Percentiles rank a stretch among this genome's conserved stretches.
Conservation (phyloP, 2,797 vertebrate genomes). For the Pelodytes ibericus region DNA sequence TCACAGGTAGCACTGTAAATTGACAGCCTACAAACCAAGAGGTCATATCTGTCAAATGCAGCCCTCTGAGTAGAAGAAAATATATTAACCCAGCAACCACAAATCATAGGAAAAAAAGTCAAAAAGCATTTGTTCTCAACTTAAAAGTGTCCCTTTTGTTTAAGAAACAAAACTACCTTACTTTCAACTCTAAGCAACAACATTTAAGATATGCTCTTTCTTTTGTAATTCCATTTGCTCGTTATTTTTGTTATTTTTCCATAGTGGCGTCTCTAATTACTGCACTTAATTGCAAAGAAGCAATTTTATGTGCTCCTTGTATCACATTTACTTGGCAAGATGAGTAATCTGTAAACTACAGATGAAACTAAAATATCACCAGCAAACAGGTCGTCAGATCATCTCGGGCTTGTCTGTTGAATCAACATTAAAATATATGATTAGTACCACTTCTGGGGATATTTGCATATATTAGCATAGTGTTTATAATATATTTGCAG, state of each 20-base stretch:
- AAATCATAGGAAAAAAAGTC: too few relatives aligned
- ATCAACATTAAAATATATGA: conserved; percentile 17
- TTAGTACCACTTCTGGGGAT: background rate
- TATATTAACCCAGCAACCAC: too few relatives aligned
- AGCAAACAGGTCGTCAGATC: background rate
- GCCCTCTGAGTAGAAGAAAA: too few relatives aligned
- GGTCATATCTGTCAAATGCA: too few relatives aligned
- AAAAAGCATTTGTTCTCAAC: too few relatives aligned
- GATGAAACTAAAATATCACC: background rate
- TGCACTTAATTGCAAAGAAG: too few relatives aligned
- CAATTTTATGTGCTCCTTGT: background rate
- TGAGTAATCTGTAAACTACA: background rate
- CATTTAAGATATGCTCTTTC: background rate
- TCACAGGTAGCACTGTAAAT: too few relatives aligned
- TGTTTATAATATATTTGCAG: background rate
- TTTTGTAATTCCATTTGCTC: background rate
- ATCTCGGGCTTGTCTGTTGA: background rate
- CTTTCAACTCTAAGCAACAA: too few relatives aligned
- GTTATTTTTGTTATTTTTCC: background rate
- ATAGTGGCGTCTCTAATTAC: background rate
- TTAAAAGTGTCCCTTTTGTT: too few relatives aligned
- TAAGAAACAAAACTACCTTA: too few relatives aligned
- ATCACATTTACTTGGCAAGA: background rate
- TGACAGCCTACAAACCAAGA: too few relatives aligned
- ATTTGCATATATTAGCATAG: conserved; percentile 1